Conservation (phyloP, 1,140 invertebrate species). For the Drusus annulatus region DNA sequence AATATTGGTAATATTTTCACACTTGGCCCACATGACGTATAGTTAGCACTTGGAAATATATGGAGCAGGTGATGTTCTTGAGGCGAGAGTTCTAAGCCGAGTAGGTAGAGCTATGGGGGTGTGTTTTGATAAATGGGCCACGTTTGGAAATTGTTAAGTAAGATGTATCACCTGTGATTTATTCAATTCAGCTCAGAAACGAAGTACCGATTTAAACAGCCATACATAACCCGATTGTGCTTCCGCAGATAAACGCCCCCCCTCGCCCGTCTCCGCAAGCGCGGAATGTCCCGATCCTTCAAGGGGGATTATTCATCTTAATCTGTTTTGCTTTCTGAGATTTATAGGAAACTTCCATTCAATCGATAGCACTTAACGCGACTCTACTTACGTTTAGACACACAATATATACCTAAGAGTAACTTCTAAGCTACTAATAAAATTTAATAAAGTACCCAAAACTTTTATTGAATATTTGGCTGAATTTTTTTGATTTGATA, state of each 20-base stretch:
- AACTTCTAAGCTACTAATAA: not conserved
- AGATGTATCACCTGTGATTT: conserved; percentile 59
- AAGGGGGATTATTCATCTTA: conserved; percentile 29
- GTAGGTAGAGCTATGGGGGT: not conserved
- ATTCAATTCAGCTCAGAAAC: conserved; percentile 53
- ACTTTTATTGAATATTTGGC: not conserved
- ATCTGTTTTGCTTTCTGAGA: conserved; percentile 24
- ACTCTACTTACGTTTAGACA: not conserved
- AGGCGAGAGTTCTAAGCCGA: too few species aligned
- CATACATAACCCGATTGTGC: conserved; percentile 53
- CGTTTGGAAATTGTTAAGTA: conserved; percentile 59
- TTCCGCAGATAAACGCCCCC: conserved; percentile 45
- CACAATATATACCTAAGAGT: not conserved
- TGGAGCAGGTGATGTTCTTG: too few species aligned
- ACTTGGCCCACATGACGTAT: too few species aligned
- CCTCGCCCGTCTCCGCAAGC: not conserved
- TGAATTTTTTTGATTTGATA: not conserved
- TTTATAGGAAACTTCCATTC: conserved; percentile 16
- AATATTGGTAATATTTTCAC: too few species aligned
- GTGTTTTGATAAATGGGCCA: conserved; percentile 56
- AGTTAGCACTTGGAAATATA: too few species aligned
- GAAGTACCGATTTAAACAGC: conserved; percentile 54
- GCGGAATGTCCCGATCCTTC: not conserved
- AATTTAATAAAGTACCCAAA: not conserved
- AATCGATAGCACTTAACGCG: conserved; percentile 24